phyloP scores from a whole-genome alignment of 2,113 vertebrate genomes.

The Phainopepla nitens region DNA sequence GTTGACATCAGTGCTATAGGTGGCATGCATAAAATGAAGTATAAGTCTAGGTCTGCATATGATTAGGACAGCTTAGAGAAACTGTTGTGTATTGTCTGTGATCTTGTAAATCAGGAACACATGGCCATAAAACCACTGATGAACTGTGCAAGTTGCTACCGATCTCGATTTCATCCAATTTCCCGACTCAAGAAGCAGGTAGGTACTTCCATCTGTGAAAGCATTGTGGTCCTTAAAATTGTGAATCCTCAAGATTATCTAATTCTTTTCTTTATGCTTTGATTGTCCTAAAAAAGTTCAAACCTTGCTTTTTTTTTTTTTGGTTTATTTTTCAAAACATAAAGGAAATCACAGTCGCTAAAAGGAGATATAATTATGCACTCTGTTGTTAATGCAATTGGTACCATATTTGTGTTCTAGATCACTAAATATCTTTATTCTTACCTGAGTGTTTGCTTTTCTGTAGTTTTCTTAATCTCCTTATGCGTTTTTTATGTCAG shows the following conservation, averaged over 20 bases:
- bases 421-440: neutral
- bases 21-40: neutral
- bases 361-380: neutral
- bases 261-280: neutral
- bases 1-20: neutral
- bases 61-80: neutral
- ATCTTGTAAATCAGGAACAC: constrained; percentile 59
- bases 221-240: neutral
- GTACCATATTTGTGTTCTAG: neutral
- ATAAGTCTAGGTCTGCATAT: neutral
- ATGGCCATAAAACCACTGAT: constrained; percentile 13
- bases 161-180: constrained; percentile 70
- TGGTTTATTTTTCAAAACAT: neutral
- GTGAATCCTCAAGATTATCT: neutral
- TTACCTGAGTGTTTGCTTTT: neutral
- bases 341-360: neutral
- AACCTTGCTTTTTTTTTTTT: neutral
- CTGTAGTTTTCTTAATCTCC: neutral
- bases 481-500: neutral
- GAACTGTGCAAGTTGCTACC: constrained; percentile 43
- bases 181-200: constrained; percentile 71
- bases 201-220: neutral
- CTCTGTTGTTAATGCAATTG: neutral
- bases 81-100: neutral
- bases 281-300: neutral